These are phyloP conservation scores for Cyclina sinensis DNA, from an alignment of 1,140 invertebrate genomes.

Conservation along the genomic window DNA sequence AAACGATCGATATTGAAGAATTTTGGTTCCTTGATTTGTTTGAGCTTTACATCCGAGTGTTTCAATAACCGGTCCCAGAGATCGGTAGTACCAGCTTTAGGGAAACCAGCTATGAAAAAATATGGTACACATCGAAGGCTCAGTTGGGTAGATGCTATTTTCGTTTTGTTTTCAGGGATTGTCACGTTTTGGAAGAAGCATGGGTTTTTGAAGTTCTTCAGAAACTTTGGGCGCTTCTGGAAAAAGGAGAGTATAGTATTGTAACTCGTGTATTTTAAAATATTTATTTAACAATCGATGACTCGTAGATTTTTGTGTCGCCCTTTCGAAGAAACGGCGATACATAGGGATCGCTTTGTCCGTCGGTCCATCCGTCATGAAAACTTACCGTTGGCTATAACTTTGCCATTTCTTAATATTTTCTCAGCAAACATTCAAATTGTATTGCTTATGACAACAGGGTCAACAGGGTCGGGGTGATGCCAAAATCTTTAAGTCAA, in stretches of 20 bases:
- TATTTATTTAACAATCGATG: too few species aligned
- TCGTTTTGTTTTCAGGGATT: neutral
- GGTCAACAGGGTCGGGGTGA: too few species aligned
- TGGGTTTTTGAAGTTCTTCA: slow-evolving; percentile 69
- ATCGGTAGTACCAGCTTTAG: slow-evolving; percentile 74
- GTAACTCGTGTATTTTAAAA: too few species aligned
- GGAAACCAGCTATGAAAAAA: slow-evolving; percentile 73
- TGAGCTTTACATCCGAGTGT: slow-evolving; percentile 63
- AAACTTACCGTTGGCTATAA: too few species aligned
- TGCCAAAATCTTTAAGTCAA: too few species aligned
- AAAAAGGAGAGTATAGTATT: neutral
- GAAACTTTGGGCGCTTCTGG: slow-evolving; percentile 55
- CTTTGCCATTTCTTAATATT: too few species aligned
- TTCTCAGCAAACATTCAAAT: too few species aligned
- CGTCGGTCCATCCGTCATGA: too few species aligned
- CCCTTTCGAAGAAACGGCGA: too few species aligned
- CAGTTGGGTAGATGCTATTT: neutral
- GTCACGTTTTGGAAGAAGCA: slow-evolving; percentile 62
- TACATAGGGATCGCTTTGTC: too few species aligned
- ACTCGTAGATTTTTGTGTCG: too few species aligned
- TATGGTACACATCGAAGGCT: slow-evolving; percentile 72
- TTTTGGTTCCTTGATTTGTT: slow-evolving; percentile 67
- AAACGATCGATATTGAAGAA: slow-evolving; percentile 70
- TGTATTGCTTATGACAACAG: too few species aligned
- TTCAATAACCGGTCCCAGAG: slow-evolving; percentile 60